Evolutionary conservation across 2,888 invertebrate genomes (phyloP).

Genomic region (Cylloceria caligata): DNA sequence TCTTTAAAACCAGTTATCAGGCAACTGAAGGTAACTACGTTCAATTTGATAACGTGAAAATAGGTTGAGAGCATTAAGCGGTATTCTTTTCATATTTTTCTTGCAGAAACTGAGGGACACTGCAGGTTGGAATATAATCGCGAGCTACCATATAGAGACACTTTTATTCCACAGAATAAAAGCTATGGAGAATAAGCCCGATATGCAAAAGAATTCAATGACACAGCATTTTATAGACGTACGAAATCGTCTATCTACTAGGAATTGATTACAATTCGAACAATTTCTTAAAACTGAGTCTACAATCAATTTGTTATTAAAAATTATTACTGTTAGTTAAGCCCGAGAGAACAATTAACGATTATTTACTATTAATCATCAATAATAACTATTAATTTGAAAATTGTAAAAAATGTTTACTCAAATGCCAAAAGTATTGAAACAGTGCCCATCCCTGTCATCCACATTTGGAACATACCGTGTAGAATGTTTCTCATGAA

Average conservation of each 20-base stretch:
- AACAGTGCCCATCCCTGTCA: neutral
- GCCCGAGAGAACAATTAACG: too few species aligned
- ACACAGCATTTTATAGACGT: slow-evolving; percentile 1
- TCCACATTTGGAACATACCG: too few species aligned
- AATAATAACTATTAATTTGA: neutral
- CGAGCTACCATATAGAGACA: slow-evolving; percentile 87
- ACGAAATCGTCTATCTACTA: neutral
- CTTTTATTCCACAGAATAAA: slow-evolving; percentile 85
- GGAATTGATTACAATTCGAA: neutral
- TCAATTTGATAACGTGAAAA: neutral
- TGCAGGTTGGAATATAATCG: slow-evolving; percentile 84
- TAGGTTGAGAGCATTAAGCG: neutral
- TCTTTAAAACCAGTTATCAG: slow-evolving; percentile 73
- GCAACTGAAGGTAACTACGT: slow-evolving; percentile 74
- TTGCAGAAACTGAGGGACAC: slow-evolving; percentile 86
- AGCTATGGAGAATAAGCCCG: slow-evolving; percentile 66
- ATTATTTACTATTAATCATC: neutral
- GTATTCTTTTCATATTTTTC: slow-evolving; percentile 3
- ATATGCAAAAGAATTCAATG: slow-evolving; percentile 61
- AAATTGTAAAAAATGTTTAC: neutral
- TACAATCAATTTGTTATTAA: too few species aligned
- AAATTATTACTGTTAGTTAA: too few species aligned
- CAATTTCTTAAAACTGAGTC: too few species aligned
- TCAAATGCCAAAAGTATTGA: neutral
- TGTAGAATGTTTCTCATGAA: neutral